Evolutionary conservation across 2,113 vertebrate species (phyloP).

Genomic region (Plecturocebus donacophilus): DNA sequence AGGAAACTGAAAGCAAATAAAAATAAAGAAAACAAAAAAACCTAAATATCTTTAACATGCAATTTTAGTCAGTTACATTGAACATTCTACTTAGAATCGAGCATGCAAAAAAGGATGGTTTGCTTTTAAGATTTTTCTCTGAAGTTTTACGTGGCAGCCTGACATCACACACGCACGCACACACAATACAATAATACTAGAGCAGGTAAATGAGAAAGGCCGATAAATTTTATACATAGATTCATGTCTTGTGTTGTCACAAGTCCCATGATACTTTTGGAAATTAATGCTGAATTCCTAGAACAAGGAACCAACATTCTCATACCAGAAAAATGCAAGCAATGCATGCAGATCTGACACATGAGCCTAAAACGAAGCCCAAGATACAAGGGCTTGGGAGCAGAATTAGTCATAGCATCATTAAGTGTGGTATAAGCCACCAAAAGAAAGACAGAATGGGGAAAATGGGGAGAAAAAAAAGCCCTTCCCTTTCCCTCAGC

Average conservation of each 20-base stretch:
- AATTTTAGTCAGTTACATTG: slow-evolving; percentile 90
- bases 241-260: slow-evolving; percentile 87
- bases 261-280: slow-evolving; percentile 85
- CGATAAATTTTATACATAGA: slow-evolving; percentile 88
- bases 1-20: slow-evolving; percentile 86
- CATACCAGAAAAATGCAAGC: slow-evolving; percentile 88
- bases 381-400: slow-evolving; percentile 82
- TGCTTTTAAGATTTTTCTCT: slow-evolving; percentile 86
- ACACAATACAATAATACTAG: slow-evolving; percentile 89
- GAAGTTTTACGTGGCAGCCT: slow-evolving; percentile 89
- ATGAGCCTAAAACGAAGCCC: slow-evolving; percentile 87
- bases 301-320: slow-evolving; percentile 85
- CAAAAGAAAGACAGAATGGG: neutral
- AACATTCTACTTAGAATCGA: slow-evolving; percentile 88
- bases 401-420: slow-evolving; percentile 81
- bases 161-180: slow-evolving; percentile 84
- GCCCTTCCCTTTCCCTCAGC: slow-evolving; percentile 53
- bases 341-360: slow-evolving; percentile 89
- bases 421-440: slow-evolving; percentile 79
- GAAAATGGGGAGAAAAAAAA: neutral
- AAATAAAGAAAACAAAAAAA: slow-evolving; percentile 85
- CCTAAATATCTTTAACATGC: slow-evolving; percentile 90
- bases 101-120: slow-evolving; percentile 94
- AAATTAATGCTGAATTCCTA: slow-evolving; percentile 85
- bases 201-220: slow-evolving; percentile 91